These are phyloP conservation scores for Laticauda laticaudata DNA, from an alignment of 2,113 vertebrate species.

Conservation along the genomic window DNA sequence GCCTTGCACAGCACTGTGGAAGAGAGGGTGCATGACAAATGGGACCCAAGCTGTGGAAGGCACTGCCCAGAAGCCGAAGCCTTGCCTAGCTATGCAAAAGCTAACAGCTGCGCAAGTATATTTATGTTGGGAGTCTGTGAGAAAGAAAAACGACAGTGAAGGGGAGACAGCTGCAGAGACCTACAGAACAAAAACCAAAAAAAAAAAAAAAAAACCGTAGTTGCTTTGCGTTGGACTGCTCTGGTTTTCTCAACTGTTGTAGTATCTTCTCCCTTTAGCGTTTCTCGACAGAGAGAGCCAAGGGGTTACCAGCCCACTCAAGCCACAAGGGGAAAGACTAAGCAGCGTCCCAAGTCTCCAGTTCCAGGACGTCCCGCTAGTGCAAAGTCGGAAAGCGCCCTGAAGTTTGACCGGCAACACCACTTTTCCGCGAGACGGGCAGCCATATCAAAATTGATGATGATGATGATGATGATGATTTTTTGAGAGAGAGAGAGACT, in stretches of 20 bases:
- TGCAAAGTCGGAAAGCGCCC: neutral
- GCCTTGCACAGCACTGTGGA: neutral
- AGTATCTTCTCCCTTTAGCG: neutral
- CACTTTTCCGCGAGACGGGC: neutral
- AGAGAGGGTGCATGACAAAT: neutral
- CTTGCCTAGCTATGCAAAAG: neutral
- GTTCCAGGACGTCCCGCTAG: neutral
- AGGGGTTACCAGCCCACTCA: neutral
- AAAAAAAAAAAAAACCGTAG: neutral
- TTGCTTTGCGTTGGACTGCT: neutral
- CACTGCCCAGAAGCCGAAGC: neutral
- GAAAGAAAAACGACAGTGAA: neutral
- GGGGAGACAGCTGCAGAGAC: neutral
- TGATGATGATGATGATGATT: no score
- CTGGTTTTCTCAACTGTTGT: neutral
- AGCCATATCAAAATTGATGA: neutral
- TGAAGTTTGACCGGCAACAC: neutral
- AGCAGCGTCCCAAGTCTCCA: neutral
- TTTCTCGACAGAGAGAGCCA: neutral
- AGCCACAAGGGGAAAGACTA: neutral
- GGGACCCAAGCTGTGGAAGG: neutral
- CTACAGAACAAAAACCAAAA: neutral
- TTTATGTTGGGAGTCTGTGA: neutral
- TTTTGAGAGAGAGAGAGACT: neutral
- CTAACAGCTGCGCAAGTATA: neutral